Conservation (phyloP, 1,140 invertebrate species). For the Medauroidea extradentata region DNA sequence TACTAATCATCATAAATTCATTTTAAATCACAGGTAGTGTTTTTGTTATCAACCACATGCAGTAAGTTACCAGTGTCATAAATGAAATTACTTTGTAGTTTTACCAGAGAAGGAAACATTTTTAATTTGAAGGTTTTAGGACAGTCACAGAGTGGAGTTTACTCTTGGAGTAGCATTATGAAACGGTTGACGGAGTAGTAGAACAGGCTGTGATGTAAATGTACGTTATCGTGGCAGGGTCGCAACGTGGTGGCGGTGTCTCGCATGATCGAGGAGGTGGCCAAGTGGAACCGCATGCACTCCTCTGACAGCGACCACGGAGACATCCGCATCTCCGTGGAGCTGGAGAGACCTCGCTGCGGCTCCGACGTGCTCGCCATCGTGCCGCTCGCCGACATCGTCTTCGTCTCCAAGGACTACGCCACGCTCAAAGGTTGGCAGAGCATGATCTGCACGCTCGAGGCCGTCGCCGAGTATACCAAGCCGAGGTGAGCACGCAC, state of each 20-base stretch:
- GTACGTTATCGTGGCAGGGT: conserved; percentile 39
- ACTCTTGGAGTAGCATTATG: too few relatives aligned
- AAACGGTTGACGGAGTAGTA: too few relatives aligned
- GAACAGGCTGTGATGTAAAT: too few relatives aligned
- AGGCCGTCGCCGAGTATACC: conserved; percentile 40
- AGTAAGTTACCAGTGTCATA: too few relatives aligned
- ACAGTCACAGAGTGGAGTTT: too few relatives aligned
- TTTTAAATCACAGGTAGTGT: too few relatives aligned
- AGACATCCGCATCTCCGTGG: conserved; percentile 51
- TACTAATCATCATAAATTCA: too few relatives aligned
- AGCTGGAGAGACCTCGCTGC: conserved; percentile 52
- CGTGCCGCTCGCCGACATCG: conserved; percentile 52
- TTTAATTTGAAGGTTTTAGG: too few relatives aligned
- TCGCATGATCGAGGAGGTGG: conserved; percentile 54
- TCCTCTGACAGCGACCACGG: background rate
- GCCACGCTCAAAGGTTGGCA: conserved; percentile 46
- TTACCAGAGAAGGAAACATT: too few relatives aligned
- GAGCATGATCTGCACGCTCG: conserved; percentile 50
- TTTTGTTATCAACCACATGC: too few relatives aligned
- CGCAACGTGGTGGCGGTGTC: conserved; percentile 51
- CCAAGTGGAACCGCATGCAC: conserved; percentile 47
- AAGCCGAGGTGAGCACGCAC: conserved; percentile 44
- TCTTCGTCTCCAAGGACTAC: conserved; percentile 63
- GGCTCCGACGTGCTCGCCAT: conserved; percentile 43
- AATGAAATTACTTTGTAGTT: too few relatives aligned